Base-by-base conservation (phyloP, 2,888 invertebrate genomes). In the Phyto melanocephala region DNA sequence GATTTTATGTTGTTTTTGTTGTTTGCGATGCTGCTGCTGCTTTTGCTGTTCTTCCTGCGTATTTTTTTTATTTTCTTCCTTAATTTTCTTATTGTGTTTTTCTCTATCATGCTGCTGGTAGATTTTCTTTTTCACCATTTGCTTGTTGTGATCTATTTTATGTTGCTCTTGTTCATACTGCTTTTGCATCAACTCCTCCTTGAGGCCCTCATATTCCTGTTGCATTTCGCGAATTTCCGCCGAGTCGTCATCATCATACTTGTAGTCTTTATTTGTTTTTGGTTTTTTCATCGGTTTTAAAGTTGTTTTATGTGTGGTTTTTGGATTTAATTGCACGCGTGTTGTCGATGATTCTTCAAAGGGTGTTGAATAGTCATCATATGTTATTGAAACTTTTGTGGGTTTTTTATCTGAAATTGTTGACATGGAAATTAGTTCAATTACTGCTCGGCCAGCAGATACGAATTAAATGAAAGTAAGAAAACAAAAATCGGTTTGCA, bases 331-430 rank as follows among this genome's bases (percentile, higher is more conserved):
- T 85, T 86, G 87, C 84, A 86, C 86, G 85, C 84, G 85, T 85
- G 87, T 87, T 78, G 87, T 88, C 3, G 82, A 75, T 85, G 86
- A 87, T 85, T 88, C 88, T 71, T 86, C 87, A 85, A 88, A 86
- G 20, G 88, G 87, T 84, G 88, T 87, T 71, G 88, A 86, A 84
- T 87, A 88, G 86, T 88, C 88, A 68, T 82, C 70, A 56, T 80
- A 78, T 33, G 83, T 22, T 54, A 45, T 67, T 71, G 81, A 77
- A 76, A 71, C 84, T 83, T 77, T 87, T 71, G 85, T 60, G n/a
- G 67, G 6, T 20, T 82, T 81, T 85, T 87, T 88, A 86, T 88
- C 88, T 88, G 85, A 0, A 82, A 78, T 10, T 68, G 52, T 58
- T 20, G 45, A 78, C 15, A 45, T n/a, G 24, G 22, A 60, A 56